Base-by-base conservation (phyloP, 1,140 invertebrate genomes). In the Conus ventricosus region DNA sequence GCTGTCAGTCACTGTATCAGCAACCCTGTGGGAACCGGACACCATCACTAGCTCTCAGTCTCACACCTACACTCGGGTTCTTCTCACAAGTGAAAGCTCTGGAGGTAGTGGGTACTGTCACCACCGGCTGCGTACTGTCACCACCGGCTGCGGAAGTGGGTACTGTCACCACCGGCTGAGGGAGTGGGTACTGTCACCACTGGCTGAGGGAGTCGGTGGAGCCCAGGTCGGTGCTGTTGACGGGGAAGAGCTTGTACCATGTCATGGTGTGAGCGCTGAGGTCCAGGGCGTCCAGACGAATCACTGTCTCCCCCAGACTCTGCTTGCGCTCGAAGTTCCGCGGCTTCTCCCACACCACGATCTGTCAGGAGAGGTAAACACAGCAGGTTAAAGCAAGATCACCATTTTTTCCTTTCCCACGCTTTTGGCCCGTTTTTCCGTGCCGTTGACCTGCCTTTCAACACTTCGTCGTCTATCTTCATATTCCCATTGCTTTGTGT, bases 281-380 rank as follows among this genome's bases (percentile, higher is more conserved):
- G 53, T 97, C 97, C 75, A 98, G 95, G 90, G 97, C 96, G 93
- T 98, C 97, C 85, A 98, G 96, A 87, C 97, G 96, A 89, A 99
- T 96, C 95, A 98, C 97, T 0, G 97, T 97, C 51, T 98, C 98
- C 20, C 98, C 98, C 57, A 98, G 95, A 88, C 97, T 97, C 94
- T 98, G 98, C 95, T 98, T 98, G 95, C 98, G 98, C 93, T 98
- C 95, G 88, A 96, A 94, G 6, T 97, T 97, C 89, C 97, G 97
- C 92, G 97, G 97, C 89, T 97, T 96, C 92, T 98, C 97, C 98
- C 98, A 98, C 27, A 98, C 96, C 97, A 98, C 98, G 53, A 95
- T 92, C 95, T 95, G 88, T n/a, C 92, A 90, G 39, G 60, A 81
- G 53, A 81, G 27, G n/a, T 86, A 63, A 20, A 63, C 60, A 63